Evolutionary conservation across 2,113 vertebrate genomes (phyloP), one percentile per base, ranked within the genome.

Genomic region (Urocolius indicus): DNA sequence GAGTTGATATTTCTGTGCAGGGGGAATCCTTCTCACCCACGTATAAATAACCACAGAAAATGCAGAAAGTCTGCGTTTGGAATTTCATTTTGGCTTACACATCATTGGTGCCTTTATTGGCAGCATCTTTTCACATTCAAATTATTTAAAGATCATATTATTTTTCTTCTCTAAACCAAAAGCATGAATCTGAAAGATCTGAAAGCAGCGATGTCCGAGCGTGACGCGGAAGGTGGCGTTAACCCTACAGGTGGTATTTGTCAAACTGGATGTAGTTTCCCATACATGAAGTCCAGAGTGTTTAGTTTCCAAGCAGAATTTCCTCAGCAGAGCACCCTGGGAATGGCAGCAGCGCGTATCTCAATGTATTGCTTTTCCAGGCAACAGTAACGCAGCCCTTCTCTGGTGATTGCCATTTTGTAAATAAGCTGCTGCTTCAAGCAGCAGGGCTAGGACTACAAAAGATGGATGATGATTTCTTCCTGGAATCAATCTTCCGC

Each of bases 391-490:
- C 71, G 10, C 72, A 54, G 84, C 77, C 36, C 77, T 86, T 69
- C 87, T 19, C 91, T 78, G 74, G 62, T 85, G 82, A 77, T 66
- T 92, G 75, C 88, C 92, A 74, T 95, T 92, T 96, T 80, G 85
- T 83, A 88, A 93, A 85, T 72, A 95, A 96, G 85, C 90, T 66
- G 2, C 69, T 94, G 45, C 83, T 46, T 5, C 4, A 94, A 94
- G 90, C 94, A 77, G 90, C 76, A 20, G 14, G 0, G 54, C 82
- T 57, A n/a, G 54, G 67, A 43, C 85, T 79, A 76, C 34, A 34
- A 66, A 92, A 95, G 78, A 97, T 79, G 89, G 93, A 94, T 96
- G 93, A 96, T 95, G 78, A 91, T 94, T 92, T 75, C 89, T 94
- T 93, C 77, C 81, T 3, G 13, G 71, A 89, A 87, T 75, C 13